A percentile compares a stretch with the other conserved stretches of the same genome.
phyloP scores from a whole-genome alignment of 2,888 invertebrate species.

The Zygaena filipendulae region DNA sequence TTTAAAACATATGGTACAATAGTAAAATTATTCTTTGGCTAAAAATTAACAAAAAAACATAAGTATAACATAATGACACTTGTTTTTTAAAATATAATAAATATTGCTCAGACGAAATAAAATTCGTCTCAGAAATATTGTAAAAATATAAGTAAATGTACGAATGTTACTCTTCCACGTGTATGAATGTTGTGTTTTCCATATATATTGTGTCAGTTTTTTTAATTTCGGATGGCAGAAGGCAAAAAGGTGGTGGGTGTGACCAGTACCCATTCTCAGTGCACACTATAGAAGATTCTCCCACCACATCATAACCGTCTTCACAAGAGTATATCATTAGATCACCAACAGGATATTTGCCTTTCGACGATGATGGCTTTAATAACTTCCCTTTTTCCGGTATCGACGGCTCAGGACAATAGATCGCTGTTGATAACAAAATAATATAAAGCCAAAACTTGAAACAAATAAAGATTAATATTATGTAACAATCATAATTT shows the following conservation, averaged over 20 bases:
- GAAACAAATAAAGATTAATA: constrained; percentile 1
- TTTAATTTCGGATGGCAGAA: constrained; percentile 37
- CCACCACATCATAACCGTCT: constrained; percentile 50
- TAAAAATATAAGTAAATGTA: too few relatives aligned
- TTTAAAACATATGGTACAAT: too few relatives aligned
- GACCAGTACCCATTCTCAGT: constrained; percentile 91
- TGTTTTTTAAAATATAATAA: too few relatives aligned
- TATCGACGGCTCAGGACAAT: constrained; percentile 79
- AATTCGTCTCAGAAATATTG: too few relatives aligned
- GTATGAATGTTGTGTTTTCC: constrained; percentile 48
- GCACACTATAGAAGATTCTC: constrained; percentile 86
- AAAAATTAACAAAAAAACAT: too few relatives aligned
- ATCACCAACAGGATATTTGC: constrained; percentile 81
- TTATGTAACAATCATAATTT: too few relatives aligned
- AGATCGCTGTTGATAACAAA: constrained; percentile 72
- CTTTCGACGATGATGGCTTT: constrained; percentile 43
- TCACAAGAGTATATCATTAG: constrained; percentile 77
- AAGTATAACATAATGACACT: too few relatives aligned
- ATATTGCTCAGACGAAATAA: too few relatives aligned
- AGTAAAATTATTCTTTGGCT: too few relatives aligned
- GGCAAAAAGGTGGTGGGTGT: constrained; percentile 85
- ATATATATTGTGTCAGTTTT: constrained; percentile 47
- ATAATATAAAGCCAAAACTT: constrained; percentile 1
- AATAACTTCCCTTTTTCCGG: constrained; percentile 75
- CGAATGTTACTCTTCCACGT: constrained; percentile 31